These are phyloP conservation scores for Caenorhabditis afra DNA, from an alignment of 2,888 invertebrate genomes.

Conservation along the genomic window DNA sequence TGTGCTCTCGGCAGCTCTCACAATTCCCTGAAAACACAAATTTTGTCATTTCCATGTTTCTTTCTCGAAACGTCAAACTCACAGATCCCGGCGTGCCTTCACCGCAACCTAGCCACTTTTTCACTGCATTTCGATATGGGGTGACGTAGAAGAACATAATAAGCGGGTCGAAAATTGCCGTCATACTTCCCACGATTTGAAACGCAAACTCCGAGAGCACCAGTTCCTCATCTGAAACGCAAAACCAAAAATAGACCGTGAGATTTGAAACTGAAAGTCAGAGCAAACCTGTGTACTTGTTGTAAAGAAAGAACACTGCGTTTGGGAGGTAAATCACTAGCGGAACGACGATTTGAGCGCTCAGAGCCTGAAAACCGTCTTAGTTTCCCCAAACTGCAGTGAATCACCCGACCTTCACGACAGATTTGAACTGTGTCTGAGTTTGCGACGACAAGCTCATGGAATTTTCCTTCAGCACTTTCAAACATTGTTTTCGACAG, in stretches of 20 bases:
- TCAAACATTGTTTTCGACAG: neutral
- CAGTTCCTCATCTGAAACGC: neutral
- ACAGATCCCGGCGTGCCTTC: too few relatives aligned
- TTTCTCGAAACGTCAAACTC: too few relatives aligned
- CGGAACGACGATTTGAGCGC: neutral
- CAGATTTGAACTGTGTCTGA: neutral
- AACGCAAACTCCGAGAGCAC: neutral
- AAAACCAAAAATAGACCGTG: neutral
- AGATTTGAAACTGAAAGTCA: neutral
- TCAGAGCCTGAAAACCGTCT: neutral
- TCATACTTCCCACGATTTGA: neutral
- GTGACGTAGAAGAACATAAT: neutral
- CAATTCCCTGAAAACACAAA: too few relatives aligned
- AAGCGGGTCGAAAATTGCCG: neutral
- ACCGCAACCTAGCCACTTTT: neutral
- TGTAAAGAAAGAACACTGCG: neutral
- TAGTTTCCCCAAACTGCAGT: too few relatives aligned
- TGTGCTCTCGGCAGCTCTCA: too few relatives aligned
- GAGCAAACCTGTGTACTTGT: conserved; percentile 1
- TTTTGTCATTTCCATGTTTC: too few relatives aligned
- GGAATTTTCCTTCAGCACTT: neutral
- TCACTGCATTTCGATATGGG: neutral
- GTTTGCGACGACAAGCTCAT: neutral
- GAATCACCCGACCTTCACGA: neutral
- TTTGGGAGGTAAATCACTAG: neutral